Base-by-base conservation (phyloP, 2,888 invertebrate genomes). In the Lasiommata megera region DNA sequence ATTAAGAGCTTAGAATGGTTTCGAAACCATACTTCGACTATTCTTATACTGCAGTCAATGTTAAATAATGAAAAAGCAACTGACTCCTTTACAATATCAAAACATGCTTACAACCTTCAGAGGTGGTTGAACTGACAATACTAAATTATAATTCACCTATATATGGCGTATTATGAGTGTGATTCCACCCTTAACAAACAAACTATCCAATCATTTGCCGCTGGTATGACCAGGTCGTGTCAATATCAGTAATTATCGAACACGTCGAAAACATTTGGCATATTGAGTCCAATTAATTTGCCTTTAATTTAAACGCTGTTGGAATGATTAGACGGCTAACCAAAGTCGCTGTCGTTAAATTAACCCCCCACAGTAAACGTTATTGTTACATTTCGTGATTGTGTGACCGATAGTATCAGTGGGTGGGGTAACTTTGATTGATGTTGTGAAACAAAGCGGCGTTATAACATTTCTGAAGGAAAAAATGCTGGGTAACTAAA, bases 371-470 rank as follows among this genome's bases (percentile, higher is more conserved):
- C 14, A 51, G 29, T 38, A 16, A 38, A 59, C 56, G 23, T 50
- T 56, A 54, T 59, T 51, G 56, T 53, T 50, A 56, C 40, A 56
- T 62, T 59, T 47, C 43, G 53, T 54, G 58, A 58, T 60, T 58
- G 56, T 61, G 48, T 41, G 36, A 56, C 40, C 17, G 48, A 58
- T 58, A 58, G 40, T 40, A 58, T 61, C 61, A 40, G 40, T 53
- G 50, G 59, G 40, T 50, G 43, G 62, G 59, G 59, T 59, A 59
- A 62, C 55, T 59, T 58, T 62, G 61, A 61, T 63, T 61, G 63
- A 63, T 63, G 63, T 41, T 54, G 53, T 59, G 57, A 53, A 63
- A 61, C 56, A 54, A 53, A 54, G 43, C 16, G 7, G 16, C 28
- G 1, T 50, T 14, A 37, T 37, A 50, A 23, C 17, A 28, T 37